Conservation (phyloP, 2,797 vertebrate species). For the Eulemur albifrons region DNA sequence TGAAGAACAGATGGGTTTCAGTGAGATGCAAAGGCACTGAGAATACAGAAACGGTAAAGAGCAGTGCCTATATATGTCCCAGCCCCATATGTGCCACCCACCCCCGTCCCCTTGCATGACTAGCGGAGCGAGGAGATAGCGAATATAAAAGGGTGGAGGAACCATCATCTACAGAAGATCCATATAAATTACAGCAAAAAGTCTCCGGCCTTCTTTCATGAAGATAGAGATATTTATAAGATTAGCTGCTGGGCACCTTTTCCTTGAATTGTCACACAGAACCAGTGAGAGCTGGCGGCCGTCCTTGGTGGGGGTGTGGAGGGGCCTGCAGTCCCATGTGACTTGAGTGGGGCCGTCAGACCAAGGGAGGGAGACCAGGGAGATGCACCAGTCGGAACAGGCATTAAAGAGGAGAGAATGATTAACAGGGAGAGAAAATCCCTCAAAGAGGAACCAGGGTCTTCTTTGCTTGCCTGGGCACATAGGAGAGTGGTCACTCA, state of each 20-base stretch:
- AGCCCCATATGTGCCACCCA: neutral
- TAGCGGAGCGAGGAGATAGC: neutral
- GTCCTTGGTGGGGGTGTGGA: neutral
- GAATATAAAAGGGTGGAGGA: neutral
- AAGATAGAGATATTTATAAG: neutral
- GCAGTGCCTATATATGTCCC: neutral
- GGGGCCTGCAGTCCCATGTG: accelerated
- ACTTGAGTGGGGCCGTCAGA: neutral
- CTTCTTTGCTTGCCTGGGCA: neutral
- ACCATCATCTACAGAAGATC: neutral
- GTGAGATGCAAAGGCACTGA: neutral
- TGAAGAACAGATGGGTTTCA: neutral
- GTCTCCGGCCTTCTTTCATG: neutral
- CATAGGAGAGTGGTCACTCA: neutral
- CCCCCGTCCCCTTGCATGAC: too few species aligned
- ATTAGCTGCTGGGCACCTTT: neutral
- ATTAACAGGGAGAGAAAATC: neutral
- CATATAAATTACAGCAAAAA: neutral
- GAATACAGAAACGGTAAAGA: neutral
- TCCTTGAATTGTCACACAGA: neutral
- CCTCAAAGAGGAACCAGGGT: neutral
- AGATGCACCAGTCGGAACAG: neutral
- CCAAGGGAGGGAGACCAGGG: neutral
- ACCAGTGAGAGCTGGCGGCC: neutral
- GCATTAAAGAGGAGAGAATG: neutral